Evolutionary conservation across 23 tunicate species (phyloP).

Genomic region (Ciona savignyi): DNA sequence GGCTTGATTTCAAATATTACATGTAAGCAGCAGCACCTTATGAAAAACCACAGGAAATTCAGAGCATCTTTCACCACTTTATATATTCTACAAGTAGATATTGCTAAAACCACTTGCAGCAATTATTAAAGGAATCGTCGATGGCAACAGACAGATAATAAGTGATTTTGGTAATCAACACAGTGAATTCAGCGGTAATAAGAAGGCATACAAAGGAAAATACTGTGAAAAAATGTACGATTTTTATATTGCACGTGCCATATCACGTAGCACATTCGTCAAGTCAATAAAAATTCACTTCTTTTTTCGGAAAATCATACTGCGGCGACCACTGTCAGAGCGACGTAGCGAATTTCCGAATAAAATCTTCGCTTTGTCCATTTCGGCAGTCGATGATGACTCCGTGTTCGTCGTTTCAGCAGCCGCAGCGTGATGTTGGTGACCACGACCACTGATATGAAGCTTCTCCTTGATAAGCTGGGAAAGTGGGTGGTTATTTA

Average conservation of each 20-base stretch:
- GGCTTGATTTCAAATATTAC: too few relatives aligned
- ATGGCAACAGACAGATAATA: too few relatives aligned
- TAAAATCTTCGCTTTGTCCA: slow-evolving; percentile 58
- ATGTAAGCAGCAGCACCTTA: too few relatives aligned
- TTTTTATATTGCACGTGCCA: neutral
- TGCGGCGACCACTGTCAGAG: slow-evolving; percentile 39
- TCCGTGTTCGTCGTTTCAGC: neutral
- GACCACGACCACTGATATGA: slow-evolving; percentile 24
- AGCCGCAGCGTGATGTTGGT: slow-evolving; percentile 13
- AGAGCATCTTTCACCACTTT: too few relatives aligned
- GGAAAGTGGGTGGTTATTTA: neutral
- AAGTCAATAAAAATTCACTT: neutral
- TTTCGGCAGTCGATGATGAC: slow-evolving; percentile 29
- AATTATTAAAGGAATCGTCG: too few relatives aligned
- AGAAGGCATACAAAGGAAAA: neutral
- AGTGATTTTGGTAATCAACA: too few relatives aligned
- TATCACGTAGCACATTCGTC: neutral
- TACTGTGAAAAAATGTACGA: too few relatives aligned
- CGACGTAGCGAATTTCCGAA: slow-evolving; percentile 59
- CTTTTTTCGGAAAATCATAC: slow-evolving; percentile 38
- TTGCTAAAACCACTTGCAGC: too few relatives aligned
- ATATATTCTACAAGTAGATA: too few relatives aligned
- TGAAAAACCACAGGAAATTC: too few relatives aligned
- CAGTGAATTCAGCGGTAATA: too few relatives aligned
- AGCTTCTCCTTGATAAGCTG: slow-evolving; percentile 76